Evolutionary conservation across 1,140 invertebrate species (phyloP).

Genomic region (Charaxes varanes): DNA sequence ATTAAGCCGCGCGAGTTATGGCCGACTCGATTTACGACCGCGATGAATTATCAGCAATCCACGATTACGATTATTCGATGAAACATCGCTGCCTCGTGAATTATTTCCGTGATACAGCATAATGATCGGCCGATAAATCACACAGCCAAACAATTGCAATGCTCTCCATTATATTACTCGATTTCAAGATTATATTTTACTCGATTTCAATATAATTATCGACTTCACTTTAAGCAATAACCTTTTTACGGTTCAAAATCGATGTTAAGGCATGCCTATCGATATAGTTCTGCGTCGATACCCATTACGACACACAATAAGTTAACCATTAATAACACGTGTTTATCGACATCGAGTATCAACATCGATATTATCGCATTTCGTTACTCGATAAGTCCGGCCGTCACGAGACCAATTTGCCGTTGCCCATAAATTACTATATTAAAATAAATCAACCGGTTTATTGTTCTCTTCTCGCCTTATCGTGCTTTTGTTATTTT

Average conservation of each 20-base stretch:
- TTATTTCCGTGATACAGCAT: conserved; percentile 1
- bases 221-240: no score
- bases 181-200: no score
- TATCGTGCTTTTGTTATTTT: conserved; percentile 45
- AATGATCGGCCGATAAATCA: no score
- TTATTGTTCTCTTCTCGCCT: conserved; percentile 68
- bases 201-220: no score
- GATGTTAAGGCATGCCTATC: neutral
- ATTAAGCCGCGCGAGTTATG: conserved; percentile 68
- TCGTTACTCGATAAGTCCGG: conserved; percentile 45
- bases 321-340: conserved; percentile 48
- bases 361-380: conserved; percentile 57
- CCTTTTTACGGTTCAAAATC: no score
- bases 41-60: conserved; percentile 51
- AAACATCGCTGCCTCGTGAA: conserved; percentile 9
- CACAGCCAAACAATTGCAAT: no score
- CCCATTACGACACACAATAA: conserved; percentile 53
- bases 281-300: conserved; percentile 26
- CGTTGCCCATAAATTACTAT: conserved; percentile 63
- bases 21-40: conserved; percentile 53
- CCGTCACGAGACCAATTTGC: conserved; percentile 62
- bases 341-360: conserved; percentile 53
- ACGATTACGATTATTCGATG: conserved; percentile 21
- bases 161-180: no score
- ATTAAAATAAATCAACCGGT: conserved; percentile 67